phyloP scores from a whole-genome alignment of 2,888 invertebrate species.

The Stramonita haemastoma region DNA sequence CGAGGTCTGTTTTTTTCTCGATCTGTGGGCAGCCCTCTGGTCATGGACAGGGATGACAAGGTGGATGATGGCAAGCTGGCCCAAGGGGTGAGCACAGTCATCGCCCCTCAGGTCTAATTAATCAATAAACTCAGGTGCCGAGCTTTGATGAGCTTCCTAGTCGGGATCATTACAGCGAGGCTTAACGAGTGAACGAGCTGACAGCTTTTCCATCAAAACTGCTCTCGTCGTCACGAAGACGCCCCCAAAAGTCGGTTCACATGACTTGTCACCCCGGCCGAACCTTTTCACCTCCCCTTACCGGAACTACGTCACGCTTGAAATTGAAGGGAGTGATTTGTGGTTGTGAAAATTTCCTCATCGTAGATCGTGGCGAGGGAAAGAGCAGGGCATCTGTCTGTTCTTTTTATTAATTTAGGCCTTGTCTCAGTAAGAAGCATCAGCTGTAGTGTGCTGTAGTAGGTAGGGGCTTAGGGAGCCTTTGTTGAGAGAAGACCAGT shows the following conservation, averaged over 20 bases:
- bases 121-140: constrained; percentile 3
- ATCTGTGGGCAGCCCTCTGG: not conserved
- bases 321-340: not conserved
- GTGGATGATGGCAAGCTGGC: not conserved
- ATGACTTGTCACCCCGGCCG: not conserved
- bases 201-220: constrained; percentile 1
- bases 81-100: not conserved
- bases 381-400: not conserved
- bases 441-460: too few relatives aligned
- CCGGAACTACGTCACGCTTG: not conserved
- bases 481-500: too few relatives aligned
- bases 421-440: not conserved
- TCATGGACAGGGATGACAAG: not conserved
- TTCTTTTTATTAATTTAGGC: not conserved
- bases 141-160: constrained; percentile 24
- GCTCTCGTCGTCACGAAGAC: not conserved
- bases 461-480: too few relatives aligned
- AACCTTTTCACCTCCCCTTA: not conserved
- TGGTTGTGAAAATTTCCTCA: not conserved
- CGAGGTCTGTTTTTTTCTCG: too few relatives aligned
- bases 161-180: not conserved
- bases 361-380: not conserved
- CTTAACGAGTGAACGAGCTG: constrained; percentile 5
- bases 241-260: not conserved
- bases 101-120: constrained; percentile 10